Percentiles rank a stretch among this genome's conserved stretches.
Conservation (phyloP, 2,113 vertebrate species). For the Takifugu flavidus region DNA sequence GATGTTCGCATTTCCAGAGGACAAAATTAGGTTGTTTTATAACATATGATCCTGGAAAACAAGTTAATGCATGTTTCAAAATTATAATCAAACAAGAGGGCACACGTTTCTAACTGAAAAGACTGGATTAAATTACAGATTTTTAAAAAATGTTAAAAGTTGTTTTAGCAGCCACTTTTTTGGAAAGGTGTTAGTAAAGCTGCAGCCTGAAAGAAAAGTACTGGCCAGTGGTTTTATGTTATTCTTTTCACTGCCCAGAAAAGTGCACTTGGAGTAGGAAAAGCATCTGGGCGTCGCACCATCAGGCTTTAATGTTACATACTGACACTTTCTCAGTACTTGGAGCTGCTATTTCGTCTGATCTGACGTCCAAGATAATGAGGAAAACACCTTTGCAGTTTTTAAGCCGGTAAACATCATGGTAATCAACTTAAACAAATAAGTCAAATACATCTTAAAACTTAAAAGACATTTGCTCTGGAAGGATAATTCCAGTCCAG, state of each 20-base stretch:
- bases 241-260: constrained; percentile 61
- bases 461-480: constrained; percentile 20
- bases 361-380: neutral
- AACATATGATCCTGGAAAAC: constrained; percentile 31
- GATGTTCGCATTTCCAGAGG: constrained; percentile 62
- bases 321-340: constrained; percentile 45
- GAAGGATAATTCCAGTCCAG: constrained; percentile 36
- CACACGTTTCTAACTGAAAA: neutral
- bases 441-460: constrained; percentile 44
- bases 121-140: constrained; percentile 17
- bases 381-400: constrained; percentile 19
- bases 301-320: constrained; percentile 46
- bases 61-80: constrained; percentile 51
- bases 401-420: constrained; percentile 46
- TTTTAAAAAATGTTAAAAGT: constrained; percentile 10
- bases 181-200: constrained; percentile 62
- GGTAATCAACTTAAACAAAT: constrained; percentile 34
- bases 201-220: constrained; percentile 68
- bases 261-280: constrained; percentile 76
- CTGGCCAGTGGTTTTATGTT: constrained; percentile 51
- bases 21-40: constrained; percentile 42
- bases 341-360: constrained; percentile 34
- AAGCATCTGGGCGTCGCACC: constrained; percentile 63
- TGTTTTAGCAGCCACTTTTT: constrained; percentile 31
- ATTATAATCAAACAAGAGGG: constrained; percentile 44